Evolutionary conservation across 2,797 vertebrate species (phyloP), one percentile per base, ranked within the genome.

Genomic region (Artibeus jamaicensis): DNA sequence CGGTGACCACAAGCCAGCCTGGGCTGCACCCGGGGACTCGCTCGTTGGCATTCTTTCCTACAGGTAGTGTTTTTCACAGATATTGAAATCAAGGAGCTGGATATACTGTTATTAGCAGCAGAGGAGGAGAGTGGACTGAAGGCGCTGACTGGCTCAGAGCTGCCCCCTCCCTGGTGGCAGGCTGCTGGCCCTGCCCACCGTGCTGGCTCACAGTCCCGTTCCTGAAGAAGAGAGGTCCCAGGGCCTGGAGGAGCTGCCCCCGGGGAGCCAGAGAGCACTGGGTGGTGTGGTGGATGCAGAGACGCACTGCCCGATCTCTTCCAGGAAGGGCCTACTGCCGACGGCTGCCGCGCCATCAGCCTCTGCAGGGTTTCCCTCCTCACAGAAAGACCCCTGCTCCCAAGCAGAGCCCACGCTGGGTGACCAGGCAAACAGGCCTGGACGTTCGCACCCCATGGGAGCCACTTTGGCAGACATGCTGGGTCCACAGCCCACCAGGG

Each of bases 81-180:
- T 44, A 44, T 44, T 9, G 44, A 44, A 44, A 44, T 44, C 44
- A 44, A 9, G 44, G 5, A 44, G 44, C 44, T 9, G 44, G 44
- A 44, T 44, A 10, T 9, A 44, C 44, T 10, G 44, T 44, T 91
- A 57, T 94, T 94, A 48, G 32, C 34, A 79, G 59, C 37, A 42
- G 1, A 95, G 70, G 9, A 0, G 0, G 81, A 84, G 91, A 92
- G 21, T 93, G 90, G 93, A 92, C 89, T 16, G 53, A 55, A 10
- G 50, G 48, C 39, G 59, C 74, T 34, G 96, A 67, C 48, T 93
- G 91, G 86, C 88, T 74, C 78, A 48, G 42, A 24, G 53, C 53
- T 55, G 0, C 5, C 0, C 62, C 46, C 91, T 16, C 71, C 81
- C 24, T 0, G 0, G 6, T n/a, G 37, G 24, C 9, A 68, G 88